Evolutionary conservation across 2,888 invertebrate species (phyloP), one percentile per base, ranked within the genome.

Genomic region (Eustalomyia histrio): DNA sequence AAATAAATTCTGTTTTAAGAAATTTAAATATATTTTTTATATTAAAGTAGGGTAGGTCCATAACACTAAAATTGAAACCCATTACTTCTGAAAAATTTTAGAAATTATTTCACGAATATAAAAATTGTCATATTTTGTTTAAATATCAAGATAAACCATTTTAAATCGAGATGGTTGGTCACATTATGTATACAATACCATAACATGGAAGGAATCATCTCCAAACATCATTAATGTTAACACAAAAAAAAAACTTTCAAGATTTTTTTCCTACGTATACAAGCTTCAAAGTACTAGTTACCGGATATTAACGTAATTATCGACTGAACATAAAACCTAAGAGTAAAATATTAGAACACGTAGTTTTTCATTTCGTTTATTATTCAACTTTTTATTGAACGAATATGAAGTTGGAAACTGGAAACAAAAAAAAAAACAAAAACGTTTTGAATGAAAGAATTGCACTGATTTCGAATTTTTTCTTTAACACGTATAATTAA

Each of bases 241-340:
- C n/a, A n/a, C n/a, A n/a, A n/a, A n/a, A 24, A 21, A 24, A 10
- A n/a, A 14, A 21, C 14, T 47, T n/a, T 6, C 1, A 47, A n/a
- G 12, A 12, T 35, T 29, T 24, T 55, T 67, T n/a, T 35, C 4
- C 9, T 55, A 64, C n/a, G 4, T 18, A 9, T 43, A 24, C 16
- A 61, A 35, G 53, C 53, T 39, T 10, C 39, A 53, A 65, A 53
- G 52, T 60, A 52, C 65, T 52, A 53, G 75, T 61, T 67, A 33
- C 18, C 61, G 72, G 71, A 65, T 61, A 67, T 72, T 78, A 78
- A 72, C 65, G 67, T 67, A 78, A 72, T 78, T 67, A 72, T 78
- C 60, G 53, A 35, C 47, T 33, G 21, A 47, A 57, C 64, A 58
- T 29, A 29, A 60, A 43, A 39, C n/a, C 33, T 24, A 18, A 58